phyloP scores from a whole-genome alignment of 2,113 vertebrate genomes.

The Urocitellus parryii region DNA sequence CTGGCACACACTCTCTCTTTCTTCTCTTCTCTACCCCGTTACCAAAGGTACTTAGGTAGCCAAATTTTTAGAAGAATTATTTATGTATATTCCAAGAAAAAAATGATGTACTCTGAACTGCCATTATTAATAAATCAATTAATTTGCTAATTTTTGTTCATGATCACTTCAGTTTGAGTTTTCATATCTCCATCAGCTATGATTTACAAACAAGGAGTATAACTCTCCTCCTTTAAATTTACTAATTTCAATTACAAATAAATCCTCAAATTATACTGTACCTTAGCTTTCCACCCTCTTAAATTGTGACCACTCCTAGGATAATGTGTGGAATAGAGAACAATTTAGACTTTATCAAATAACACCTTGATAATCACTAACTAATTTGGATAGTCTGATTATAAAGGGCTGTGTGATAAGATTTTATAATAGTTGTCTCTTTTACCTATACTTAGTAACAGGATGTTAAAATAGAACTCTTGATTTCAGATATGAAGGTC shows the following conservation, averaged over 20 bases:
- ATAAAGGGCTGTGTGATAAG: neutral
- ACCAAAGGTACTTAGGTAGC: neutral
- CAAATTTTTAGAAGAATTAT: constrained; percentile 1
- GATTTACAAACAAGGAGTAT: neutral
- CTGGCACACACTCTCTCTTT: neutral
- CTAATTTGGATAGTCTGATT: neutral
- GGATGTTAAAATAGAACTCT: neutral
- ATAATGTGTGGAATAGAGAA: neutral
- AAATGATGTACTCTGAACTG: neutral
- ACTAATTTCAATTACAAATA: constrained; percentile 30
- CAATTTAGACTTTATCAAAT: constrained; percentile 12
- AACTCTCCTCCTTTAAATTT: neutral
- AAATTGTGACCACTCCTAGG: neutral
- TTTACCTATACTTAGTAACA: neutral
- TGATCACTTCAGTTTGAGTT: neutral
- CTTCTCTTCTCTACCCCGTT: neutral
- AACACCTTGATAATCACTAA: neutral
- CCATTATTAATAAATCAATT: neutral
- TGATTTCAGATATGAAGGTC: neutral
- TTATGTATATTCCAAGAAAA: neutral
- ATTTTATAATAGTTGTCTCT: neutral
- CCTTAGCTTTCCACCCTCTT: neutral
- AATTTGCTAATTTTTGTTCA: neutral
- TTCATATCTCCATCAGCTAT: neutral
- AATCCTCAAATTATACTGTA: constrained; percentile 9